These are phyloP conservation scores for human (Homo sapiens) DNA, from an alignment of 2,113 vertebrate species.

Conservation along the genomic window GRCh38 chr1:41913501-41914000, in stretches of 20 bases:
- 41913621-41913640: neutral
- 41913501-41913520: neutral
- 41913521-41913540: neutral
- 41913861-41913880: neutral
- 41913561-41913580: neutral
- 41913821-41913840: neutral
- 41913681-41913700: neutral
- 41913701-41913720: neutral
- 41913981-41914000: neutral
- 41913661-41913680: neutral
- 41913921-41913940: neutral
- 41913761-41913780: neutral
- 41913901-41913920: neutral
- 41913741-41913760: neutral
- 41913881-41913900: neutral
- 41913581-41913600: neutral
- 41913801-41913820: neutral
- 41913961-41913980: neutral
- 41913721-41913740: neutral
- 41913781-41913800: neutral
- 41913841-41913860: slow-evolving; percentile 7
- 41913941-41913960: neutral
- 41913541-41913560: neutral
- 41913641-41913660: neutral
- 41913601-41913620: neutral